Conservation (phyloP, 2,797 vertebrate species). For the Pangasius macronema region DNA sequence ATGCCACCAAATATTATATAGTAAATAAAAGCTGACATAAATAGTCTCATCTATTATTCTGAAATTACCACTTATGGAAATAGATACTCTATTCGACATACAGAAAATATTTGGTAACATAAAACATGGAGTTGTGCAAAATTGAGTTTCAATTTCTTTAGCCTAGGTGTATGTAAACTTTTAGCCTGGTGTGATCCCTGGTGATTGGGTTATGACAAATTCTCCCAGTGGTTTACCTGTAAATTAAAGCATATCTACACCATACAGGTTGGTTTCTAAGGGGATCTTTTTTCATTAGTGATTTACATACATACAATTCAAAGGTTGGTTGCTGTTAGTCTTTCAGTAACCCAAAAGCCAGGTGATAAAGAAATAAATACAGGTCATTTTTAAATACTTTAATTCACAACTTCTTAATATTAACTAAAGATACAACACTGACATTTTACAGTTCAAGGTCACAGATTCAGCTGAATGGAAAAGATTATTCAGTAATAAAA, state of each 20-base stretch:
- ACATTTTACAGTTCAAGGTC: conserved; percentile 60
- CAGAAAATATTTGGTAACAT: too few relatives aligned
- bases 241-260: background rate
- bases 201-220: background rate
- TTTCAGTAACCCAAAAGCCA: conserved; percentile 1
- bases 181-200: background rate
- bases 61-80: background rate
- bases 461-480: conserved; percentile 51
- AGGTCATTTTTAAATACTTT: conserved; percentile 54
- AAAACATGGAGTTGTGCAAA: background rate
- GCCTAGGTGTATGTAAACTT: background rate
- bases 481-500: conserved; percentile 28
- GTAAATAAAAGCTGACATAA: background rate
- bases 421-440: conserved; percentile 65
- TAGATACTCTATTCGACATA: background rate
- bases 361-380: background rate
- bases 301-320: background rate
- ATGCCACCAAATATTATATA: background rate
- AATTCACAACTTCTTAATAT: conserved; percentile 63
- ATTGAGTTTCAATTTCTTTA: background rate
- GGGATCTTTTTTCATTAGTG: background rate
- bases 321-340: background rate
- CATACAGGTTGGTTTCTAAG: background rate
- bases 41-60: too few relatives aligned
- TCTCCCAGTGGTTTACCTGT: background rate